These are phyloP conservation scores for Marmota flaviventris DNA, from an alignment of 2,113 vertebrate species.

Conservation along the genomic window DNA sequence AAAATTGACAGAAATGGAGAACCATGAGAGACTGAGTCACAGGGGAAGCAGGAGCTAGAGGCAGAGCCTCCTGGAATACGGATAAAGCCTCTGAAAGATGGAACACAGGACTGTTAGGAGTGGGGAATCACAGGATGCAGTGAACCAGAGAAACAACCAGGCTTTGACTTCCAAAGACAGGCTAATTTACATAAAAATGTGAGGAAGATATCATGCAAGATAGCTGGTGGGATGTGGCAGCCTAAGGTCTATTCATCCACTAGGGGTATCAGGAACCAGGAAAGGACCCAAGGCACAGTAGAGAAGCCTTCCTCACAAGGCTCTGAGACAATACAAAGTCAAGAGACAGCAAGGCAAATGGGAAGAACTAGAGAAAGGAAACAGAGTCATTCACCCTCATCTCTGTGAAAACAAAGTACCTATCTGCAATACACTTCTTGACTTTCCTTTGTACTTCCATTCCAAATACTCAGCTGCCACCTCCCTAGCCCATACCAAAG, in stretches of 20 bases:
- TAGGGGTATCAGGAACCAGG: background rate
- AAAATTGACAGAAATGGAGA: background rate
- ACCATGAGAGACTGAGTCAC: background rate
- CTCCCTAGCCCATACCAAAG: background rate
- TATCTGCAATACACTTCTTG: background rate
- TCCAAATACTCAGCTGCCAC: background rate
- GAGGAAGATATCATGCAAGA: background rate
- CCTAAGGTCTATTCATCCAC: background rate
- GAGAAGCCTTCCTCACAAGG: background rate
- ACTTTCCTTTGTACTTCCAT: background rate
- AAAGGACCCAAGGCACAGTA: background rate
- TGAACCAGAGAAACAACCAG: background rate
- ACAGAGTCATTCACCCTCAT: background rate
- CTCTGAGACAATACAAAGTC: background rate
- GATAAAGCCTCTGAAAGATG: background rate
- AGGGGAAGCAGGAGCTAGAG: background rate
- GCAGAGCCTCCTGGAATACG: background rate
- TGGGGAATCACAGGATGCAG: background rate
- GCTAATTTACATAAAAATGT: background rate
- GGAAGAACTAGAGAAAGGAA: background rate
- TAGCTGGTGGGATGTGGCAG: background rate
- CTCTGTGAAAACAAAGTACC: background rate
- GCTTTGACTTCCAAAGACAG: background rate
- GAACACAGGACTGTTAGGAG: background rate
- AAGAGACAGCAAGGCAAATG: background rate